These are phyloP conservation scores for Pantherophis guttatus DNA, from an alignment of 2,113 vertebrate genomes.

Conservation along the genomic window DNA sequence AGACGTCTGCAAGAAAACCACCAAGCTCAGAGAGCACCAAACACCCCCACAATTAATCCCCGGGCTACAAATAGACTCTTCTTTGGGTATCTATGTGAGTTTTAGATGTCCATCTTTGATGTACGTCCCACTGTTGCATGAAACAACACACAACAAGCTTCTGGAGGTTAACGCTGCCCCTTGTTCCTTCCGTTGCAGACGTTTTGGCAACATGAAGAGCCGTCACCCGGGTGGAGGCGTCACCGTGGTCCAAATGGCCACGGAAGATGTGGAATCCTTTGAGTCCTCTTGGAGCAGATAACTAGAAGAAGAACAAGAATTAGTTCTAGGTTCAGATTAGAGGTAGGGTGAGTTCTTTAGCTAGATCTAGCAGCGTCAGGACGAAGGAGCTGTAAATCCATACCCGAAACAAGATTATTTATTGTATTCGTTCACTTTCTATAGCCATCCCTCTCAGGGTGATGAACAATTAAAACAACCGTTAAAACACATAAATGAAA, in stretches of 20 bases:
- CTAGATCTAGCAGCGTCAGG: background rate
- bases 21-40: too few relatives aligned
- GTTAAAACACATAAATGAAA: background rate
- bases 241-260: conserved; percentile 40
- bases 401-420: background rate
- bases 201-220: conserved; percentile 70
- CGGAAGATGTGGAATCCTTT: background rate
- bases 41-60: too few relatives aligned
- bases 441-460: background rate
- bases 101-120: background rate
- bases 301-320: background rate
- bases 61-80: too few relatives aligned
- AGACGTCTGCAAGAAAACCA: too few relatives aligned
- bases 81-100: background rate
- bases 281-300: background rate
- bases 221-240: conserved; percentile 66
- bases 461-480: background rate
- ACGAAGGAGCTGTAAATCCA: too few relatives aligned
- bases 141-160: background rate
- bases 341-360: background rate
- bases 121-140: background rate
- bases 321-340: background rate
- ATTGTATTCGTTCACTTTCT: background rate
- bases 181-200: conserved; percentile 54
- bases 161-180: background rate